These are phyloP conservation scores for Salvelinus sp. DNA, from an alignment of 2,113 vertebrate genomes.

Conservation along the genomic window DNA sequence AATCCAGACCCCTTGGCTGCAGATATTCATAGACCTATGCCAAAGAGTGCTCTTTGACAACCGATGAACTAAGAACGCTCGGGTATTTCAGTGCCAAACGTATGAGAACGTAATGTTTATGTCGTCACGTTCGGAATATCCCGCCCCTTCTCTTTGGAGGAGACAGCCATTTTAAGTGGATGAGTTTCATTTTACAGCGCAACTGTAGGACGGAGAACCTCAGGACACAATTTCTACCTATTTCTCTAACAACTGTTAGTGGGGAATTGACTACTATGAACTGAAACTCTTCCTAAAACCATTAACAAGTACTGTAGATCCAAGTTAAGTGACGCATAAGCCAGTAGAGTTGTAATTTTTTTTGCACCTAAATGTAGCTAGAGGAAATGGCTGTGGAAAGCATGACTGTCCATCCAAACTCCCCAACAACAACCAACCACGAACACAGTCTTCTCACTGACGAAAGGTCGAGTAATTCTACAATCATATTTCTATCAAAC, in stretches of 20 bases:
- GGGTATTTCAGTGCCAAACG: constrained; percentile 25
- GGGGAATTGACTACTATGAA: constrained; percentile 81
- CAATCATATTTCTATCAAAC: constrained; percentile 82
- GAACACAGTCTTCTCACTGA: constrained; percentile 88
- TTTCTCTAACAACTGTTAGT: constrained; percentile 80
- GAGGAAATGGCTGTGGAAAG: constrained; percentile 91
- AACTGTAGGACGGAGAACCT: constrained; percentile 81
- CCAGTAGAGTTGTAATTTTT: constrained; percentile 78
- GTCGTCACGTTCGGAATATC: constrained; percentile 42
- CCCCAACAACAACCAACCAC: constrained; percentile 86
- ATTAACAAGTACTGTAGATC: constrained; percentile 74
- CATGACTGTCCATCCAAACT: constrained; percentile 89
- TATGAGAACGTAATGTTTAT: constrained; percentile 10
- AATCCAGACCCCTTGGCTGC: too few relatives aligned
- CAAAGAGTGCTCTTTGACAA: not conserved
- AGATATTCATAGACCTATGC: too few relatives aligned
- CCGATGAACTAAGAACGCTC: not conserved
- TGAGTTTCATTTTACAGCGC: constrained; percentile 81
- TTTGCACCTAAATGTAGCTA: constrained; percentile 82
- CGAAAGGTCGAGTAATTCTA: constrained; percentile 91
- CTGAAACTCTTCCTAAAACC: constrained; percentile 77
- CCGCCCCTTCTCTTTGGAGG: constrained; percentile 61
- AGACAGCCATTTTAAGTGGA: constrained; percentile 81
- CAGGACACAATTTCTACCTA: constrained; percentile 79
- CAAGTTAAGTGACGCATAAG: constrained; percentile 84